Evolutionary conservation across 2,888 invertebrate species (phyloP), one percentile per base, ranked within the genome.

Genomic region (Eucera pruinosa): DNA sequence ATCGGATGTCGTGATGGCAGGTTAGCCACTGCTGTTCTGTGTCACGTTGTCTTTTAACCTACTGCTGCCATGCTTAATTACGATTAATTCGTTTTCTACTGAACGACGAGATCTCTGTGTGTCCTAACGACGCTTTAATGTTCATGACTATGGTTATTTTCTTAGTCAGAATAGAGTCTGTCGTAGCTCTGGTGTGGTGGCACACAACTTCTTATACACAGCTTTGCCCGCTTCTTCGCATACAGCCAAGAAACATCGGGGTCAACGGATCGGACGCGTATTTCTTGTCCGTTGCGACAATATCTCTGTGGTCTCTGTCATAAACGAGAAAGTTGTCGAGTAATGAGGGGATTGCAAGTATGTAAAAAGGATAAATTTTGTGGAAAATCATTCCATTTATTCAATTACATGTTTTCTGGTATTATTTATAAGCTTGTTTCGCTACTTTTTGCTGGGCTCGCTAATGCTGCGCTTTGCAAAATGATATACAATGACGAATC

Each of bases 1-100:
- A 86, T 86, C 84, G 81, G 79, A 65, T 86, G 83, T 86, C 86
- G 66, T 60, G 62, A 61, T 47, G 64, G 27, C 27, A 74, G 68
- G 81, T 85, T 83, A 84, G 66, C 50, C 47, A 11, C 18, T 3
- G 58, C 9, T 23, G 47, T 23, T 15, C 36, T 68, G 78, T 83
- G 82, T 74, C 73, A 60, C 13, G 25, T 20, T 43, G 45, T 52
- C 74, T 80, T 78, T 79, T 74, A 80, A 75, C 76, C 82, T 69
- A 82, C 69, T 73, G 74, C 60, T 69, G 62, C 23, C 52, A 20
- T n/a, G n/a, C 58, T 33, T 54, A 68, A 77, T 64, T 77, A 58
- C 52, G 60, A 23, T 41, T 57, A 77, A 73, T 77, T 67, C 61
- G 41, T 62, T 52, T 61, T 62, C 50, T 36, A 45, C 30, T 11